phyloP scores from a whole-genome alignment of 2,113 vertebrate genomes.

The Proterorhinus semilunaris region DNA sequence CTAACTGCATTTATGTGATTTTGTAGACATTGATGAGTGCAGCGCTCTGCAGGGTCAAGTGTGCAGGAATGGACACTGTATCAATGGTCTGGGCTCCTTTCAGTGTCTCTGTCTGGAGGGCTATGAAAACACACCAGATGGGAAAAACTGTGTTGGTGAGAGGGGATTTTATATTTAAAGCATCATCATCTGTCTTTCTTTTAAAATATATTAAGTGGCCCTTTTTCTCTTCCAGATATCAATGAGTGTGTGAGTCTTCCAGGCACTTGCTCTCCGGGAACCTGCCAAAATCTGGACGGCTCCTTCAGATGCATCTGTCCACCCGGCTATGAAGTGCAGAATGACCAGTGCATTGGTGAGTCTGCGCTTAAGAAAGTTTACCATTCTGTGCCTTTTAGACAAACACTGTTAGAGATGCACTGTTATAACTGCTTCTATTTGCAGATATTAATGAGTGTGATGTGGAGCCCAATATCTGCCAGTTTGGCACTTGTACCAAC shows the following conservation, averaged over 20 bases:
- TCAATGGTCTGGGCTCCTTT: conserved; percentile 90
- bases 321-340: conserved; percentile 87
- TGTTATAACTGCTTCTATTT: background rate
- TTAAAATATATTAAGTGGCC: background rate
- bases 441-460: conserved; percentile 92
- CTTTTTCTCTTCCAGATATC: conserved; percentile 75
- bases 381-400: conserved; percentile 24
- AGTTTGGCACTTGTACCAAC: conserved; percentile 90
- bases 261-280: conserved; percentile 88
- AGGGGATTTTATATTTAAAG: background rate
- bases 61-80: conserved; percentile 88
- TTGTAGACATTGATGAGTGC: conserved; percentile 88
- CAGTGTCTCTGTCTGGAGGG: conserved; percentile 92
- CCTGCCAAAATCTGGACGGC: conserved; percentile 92
- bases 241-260: conserved; percentile 87
- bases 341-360: conserved; percentile 88
- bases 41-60: conserved; percentile 84
- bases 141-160: conserved; percentile 91
- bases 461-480: conserved; percentile 86
- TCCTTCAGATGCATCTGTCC: conserved; percentile 96
- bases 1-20: background rate
- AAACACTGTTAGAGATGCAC: background rate
- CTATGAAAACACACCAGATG: conserved; percentile 86
- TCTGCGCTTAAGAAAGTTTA: conserved; percentile 13
- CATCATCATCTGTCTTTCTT: background rate